Base-by-base conservation (phyloP, 92 coral and sea anemone species). In the Metridium senile region DNA sequence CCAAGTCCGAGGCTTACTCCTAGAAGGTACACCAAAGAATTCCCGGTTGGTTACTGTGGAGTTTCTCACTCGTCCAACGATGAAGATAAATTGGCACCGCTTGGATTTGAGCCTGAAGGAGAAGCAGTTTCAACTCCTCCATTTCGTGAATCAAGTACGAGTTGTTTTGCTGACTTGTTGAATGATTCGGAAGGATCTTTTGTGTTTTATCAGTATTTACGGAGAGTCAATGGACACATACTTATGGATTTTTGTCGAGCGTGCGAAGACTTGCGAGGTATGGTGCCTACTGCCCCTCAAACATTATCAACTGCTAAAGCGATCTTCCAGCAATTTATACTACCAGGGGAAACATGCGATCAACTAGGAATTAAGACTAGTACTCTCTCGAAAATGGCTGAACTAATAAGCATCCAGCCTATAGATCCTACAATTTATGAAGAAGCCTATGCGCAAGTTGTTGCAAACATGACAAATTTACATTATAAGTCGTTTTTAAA, bases 71-170 rank as follows among this genome's bases (percentile, higher is more conserved):
- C 7, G 7, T 77, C 78, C 20, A 74, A 81, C 19, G 99, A 92
- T 29, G 99, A 96, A 72, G 92, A 91, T 35, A 82, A 78, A 67
- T 71, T 93, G 18, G 99, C 97, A 28, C 99, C 96, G 27, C 86
- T 93, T 7, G 99, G 99, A 18, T 96, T 92, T 82, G 99, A 96
- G 74, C 99, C 99, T 31, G 99, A 96, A 82, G 99, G 99, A 17
- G 86, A 91, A 78, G 99, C 93, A 45, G 90, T 93, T 11, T 87
- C 97, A 1, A 86, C 89, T 62, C 97, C 97, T 68, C 88, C 85
- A 21, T 86, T 75, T 68, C 85, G 86, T 56, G 99, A 96, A 84
- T 86, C 93, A 59, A 87, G 90, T 85, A 85, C 89, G 61, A 74
- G 77, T 18, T 70, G 86, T 70, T 87, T 96, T 68, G 54, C 78